Base-by-base conservation (phyloP, 1,140 invertebrate species). In the Eulimnadia texana region DNA sequence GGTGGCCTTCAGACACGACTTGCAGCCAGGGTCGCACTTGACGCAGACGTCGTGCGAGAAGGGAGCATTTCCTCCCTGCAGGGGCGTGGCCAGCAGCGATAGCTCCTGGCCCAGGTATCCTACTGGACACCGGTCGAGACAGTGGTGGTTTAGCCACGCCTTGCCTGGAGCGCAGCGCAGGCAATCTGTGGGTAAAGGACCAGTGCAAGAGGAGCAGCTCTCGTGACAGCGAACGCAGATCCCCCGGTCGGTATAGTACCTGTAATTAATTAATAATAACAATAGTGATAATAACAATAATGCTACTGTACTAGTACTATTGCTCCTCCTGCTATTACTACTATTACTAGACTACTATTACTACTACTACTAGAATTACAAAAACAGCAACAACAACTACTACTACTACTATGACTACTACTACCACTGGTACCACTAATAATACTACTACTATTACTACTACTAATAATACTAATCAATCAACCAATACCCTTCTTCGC, bases 241-340 rank as follows among this genome's bases (percentile, higher is more conserved):
- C 23, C 86, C 85, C 19, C 84, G 79, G 69, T 90, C 87, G 64
- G 85, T 88, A 72, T 88, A 90, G 72, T 87, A 90, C 25, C 88
- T 88, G 58, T 67, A 68, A 67, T 13, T 20, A 55, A 60, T 25
- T 52, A 28, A 13, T 16, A 50, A 27, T 23, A 20, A 25, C 19
- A 28, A 10, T 16, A 16, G 20, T 11, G 13, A 10, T 24, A 25
- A n/a, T 57, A 13, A 11, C 11, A 25, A 25, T 25, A 27, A 11
- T 28, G n/a, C 16, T 28, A 25, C 2, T 63, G 47, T 22, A n/a
- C 20, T 22, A 58, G 24, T 63, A 24, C 6, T 62, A 23, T 24
- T 58, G 55, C 28, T 55, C 28, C 2, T 13, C 2, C 24, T 53
- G 9, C 24, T 29, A 23, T n/a, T 23, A 54, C 23, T 58, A 50